Base-by-base conservation (phyloP, 2,888 invertebrate genomes). In the Rhagium mordax region DNA sequence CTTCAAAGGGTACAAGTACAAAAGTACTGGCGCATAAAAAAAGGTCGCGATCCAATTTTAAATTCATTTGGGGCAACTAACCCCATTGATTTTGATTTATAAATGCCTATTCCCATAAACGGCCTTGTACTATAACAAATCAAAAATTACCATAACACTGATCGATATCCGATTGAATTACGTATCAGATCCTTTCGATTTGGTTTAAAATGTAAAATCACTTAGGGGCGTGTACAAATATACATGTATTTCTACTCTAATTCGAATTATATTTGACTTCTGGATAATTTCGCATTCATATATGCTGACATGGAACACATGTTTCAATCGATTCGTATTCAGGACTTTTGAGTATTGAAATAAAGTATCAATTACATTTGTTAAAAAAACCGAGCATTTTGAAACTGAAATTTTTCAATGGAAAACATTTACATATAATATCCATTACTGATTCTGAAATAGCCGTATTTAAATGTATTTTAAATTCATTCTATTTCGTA, bases 131-230 rank as follows among this genome's bases (percentile, higher is more conserved):
- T 77, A 79, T 84, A 84, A 84, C 85, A 85, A 85, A 86, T 86
- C 85, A 77, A 77, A 80, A 82, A 87, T 87, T 87, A 87, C 83
- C 86, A 87, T 87, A 87, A 87, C 85, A 86, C 74, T 84, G 84
- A 84, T 85, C 85, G 75, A 78, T 78, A 78, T 75, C 76, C 83
- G 85, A 86, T 83, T 84, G 84, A 84, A 84, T 81, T 79, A 81
- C 78, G 79, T 79, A 81, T 83, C 84, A 81, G 81, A 81, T 83
- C 84, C 82, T 83, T 84, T 83, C 80, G 80, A 81, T 82, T 83
- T 81, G 81, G 79, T 81, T 84, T 82, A 79, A 83, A 82, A 83
- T 83, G 81, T 75, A 78, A 82, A 84, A 85, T 79, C 81, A 80
- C 76, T 80, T 79, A 84, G 82, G 84, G 85, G 85, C 85, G 86